phyloP scores from a whole-genome alignment of 2,888 invertebrate genomes.

The Polymixis lichenea region DNA sequence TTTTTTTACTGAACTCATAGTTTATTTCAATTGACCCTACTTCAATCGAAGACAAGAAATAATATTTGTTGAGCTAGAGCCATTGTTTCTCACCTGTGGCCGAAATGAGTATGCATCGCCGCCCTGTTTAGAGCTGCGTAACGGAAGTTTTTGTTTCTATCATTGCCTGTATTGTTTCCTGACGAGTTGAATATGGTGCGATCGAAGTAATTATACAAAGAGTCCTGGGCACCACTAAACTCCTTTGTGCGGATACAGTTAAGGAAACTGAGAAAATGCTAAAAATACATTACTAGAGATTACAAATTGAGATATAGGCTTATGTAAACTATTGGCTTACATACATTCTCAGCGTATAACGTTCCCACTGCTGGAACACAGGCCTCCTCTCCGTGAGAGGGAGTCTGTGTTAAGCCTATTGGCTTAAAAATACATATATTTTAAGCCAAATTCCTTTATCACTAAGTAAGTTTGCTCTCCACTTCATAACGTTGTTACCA shows the following conservation, averaged over 20 bases:
- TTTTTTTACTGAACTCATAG: not conserved
- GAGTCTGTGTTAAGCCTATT: too few relatives aligned
- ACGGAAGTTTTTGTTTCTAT: conserved; percentile 92
- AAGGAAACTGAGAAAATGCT: conserved; percentile 97
- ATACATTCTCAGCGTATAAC: too few relatives aligned
- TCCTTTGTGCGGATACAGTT: conserved; percentile 97
- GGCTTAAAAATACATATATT: not conserved
- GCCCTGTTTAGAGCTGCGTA: conserved; percentile 98
- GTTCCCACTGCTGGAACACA: too few relatives aligned
- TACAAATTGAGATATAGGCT: not conserved
- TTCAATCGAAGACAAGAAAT: not conserved
- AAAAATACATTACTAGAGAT: conserved; percentile 71
- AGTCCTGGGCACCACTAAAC: conserved; percentile 95
- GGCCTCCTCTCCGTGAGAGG: too few relatives aligned
- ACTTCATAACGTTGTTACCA: not conserved
- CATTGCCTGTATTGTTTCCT: conserved; percentile 83
- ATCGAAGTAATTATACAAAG: conserved; percentile 95
- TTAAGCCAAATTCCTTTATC: not conserved
- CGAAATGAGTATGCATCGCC: conserved; percentile 96
- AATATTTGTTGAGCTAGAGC: not conserved
- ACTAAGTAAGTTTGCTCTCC: not conserved
- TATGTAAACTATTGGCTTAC: too few relatives aligned
- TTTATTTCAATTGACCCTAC: not conserved
- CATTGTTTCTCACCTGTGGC: conserved; percentile 92
- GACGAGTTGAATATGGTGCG: conserved; percentile 87